Evolutionary conservation across 2,888 invertebrate genomes (phyloP).

Genomic region (Agrilus mali): DNA sequence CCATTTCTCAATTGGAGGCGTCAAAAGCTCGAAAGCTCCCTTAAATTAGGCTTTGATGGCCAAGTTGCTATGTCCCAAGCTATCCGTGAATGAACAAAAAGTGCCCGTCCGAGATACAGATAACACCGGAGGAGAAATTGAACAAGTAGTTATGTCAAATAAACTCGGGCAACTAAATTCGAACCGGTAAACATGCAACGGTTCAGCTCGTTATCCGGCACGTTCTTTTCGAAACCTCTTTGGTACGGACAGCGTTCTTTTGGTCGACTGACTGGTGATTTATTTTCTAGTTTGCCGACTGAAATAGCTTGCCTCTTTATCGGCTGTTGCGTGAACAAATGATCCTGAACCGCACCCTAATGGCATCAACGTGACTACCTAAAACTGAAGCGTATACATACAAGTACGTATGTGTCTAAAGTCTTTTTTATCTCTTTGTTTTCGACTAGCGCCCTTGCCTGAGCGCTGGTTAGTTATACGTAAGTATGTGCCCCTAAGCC

Average conservation of each 20-base stretch:
- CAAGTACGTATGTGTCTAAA: too few species aligned
- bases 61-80: neutral
- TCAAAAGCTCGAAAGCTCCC: too few species aligned
- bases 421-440: too few species aligned
- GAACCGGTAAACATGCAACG: conserved; percentile 15
- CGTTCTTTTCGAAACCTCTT: conserved; percentile 1
- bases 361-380: conserved; percentile 24
- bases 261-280: conserved; percentile 19
- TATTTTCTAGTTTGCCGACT: conserved; percentile 21
- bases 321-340: conserved; percentile 24
- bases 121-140: conserved; percentile 15
- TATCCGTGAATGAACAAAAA: conserved; percentile 7
- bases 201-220: conserved; percentile 8
- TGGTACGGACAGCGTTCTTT: conserved; percentile 11
- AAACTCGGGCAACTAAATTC: conserved; percentile 21
- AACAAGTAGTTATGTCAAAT: conserved; percentile 24
- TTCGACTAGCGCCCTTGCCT: too few species aligned
- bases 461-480: too few species aligned
- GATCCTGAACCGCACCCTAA: conserved; percentile 24
- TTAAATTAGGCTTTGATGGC: too few species aligned
- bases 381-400: conserved; percentile 8
- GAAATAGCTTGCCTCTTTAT: conserved; percentile 21
- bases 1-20: too few species aligned
- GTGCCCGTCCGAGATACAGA: conserved; percentile 14
- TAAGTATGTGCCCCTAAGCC: conserved; percentile 10